Conservation (phyloP, 2,113 vertebrate genomes). For the Micronycteris hirsuta region DNA sequence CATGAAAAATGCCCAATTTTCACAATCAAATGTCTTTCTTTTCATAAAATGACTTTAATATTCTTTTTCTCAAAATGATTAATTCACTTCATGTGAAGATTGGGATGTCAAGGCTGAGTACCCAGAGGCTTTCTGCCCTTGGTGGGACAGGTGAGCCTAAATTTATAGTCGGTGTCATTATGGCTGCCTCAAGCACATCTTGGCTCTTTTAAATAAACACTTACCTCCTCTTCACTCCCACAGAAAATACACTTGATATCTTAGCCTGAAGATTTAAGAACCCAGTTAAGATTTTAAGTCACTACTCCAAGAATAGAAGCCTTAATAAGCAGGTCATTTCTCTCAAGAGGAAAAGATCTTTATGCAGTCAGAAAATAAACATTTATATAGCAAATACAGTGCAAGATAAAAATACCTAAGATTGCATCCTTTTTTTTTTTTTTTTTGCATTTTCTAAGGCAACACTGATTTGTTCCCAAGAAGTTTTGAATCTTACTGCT, state of each 20-base stretch:
- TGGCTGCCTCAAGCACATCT: not conserved
- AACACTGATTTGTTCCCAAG: not conserved
- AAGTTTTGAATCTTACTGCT: not conserved
- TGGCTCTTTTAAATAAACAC: constrained; percentile 9
- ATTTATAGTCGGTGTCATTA: not conserved
- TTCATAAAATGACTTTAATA: constrained; percentile 50
- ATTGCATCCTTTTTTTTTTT: not conserved
- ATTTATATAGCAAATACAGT: not conserved
- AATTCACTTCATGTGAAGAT: not conserved
- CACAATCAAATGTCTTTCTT: constrained; percentile 34
- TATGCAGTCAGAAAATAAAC: not conserved
- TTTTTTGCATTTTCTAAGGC: not conserved
- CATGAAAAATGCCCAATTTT: constrained; percentile 24
- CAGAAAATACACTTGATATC: not conserved
- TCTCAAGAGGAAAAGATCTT: not conserved
- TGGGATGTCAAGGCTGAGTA: not conserved
- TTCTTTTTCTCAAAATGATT: not conserved
- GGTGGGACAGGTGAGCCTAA: not conserved
- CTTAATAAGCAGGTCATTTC: not conserved
- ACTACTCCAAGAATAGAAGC: not conserved
- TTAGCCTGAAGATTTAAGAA: not conserved
- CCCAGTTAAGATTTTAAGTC: not conserved
- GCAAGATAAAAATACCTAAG: not conserved
- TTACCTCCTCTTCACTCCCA: not conserved
- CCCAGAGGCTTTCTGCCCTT: not conserved